Evolutionary conservation across 2,888 invertebrate genomes (phyloP).

Genomic region (Cataglyphis livida): DNA sequence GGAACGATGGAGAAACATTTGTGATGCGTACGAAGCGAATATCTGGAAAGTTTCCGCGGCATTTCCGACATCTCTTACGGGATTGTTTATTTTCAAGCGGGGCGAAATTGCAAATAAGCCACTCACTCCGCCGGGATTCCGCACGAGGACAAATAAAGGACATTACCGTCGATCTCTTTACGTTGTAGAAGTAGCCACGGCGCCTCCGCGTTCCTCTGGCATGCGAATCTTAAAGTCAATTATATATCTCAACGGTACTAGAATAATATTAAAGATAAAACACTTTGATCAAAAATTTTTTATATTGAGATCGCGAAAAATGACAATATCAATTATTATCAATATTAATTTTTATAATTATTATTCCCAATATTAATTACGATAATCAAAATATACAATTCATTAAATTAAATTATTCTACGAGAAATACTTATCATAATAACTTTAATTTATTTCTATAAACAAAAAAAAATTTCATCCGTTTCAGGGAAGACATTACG

Average conservation of each 20-base stretch:
- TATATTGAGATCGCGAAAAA: background rate
- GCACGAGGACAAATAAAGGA: conserved; percentile 71
- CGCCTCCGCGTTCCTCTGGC: conserved; percentile 37
- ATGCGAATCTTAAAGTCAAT: conserved; percentile 49
- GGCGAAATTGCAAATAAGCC: conserved; percentile 36
- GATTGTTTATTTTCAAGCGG: conserved; percentile 32
- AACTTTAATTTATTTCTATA: conserved; percentile 14
- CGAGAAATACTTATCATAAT: background rate
- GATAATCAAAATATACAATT: background rate
- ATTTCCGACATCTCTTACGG: conserved; percentile 23
- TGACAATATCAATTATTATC: background rate
- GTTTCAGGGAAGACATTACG: background rate
- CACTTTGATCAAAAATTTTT: background rate
- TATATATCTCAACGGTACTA: conserved; percentile 23
- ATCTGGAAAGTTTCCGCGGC: conserved; percentile 14
- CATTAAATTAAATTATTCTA: background rate
- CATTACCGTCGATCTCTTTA: conserved; percentile 68
- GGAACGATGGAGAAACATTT: background rate
- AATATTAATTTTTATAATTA: background rate
- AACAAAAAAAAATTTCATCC: background rate
- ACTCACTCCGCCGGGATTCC: conserved; percentile 27
- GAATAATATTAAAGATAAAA: background rate
- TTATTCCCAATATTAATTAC: background rate
- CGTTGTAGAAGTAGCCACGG: conserved; percentile 55
- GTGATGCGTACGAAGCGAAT: conserved; percentile 18